These are phyloP conservation scores for Apostichopus japonicus DNA, from an alignment of 35 echinoderm and acorn worm species.

Conservation along the genomic window DNA sequence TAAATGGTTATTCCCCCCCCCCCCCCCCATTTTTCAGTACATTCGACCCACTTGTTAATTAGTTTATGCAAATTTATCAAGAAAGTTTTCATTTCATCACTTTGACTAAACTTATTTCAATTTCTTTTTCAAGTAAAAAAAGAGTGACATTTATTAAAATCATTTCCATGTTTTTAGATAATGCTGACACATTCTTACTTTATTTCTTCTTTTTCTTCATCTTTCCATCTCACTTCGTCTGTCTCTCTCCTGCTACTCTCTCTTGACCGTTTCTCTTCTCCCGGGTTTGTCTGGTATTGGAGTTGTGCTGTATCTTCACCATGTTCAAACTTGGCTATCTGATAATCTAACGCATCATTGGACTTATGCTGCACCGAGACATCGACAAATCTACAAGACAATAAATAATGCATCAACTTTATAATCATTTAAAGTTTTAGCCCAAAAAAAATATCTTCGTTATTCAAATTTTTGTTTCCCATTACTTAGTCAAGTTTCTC, in stretches of 20 bases:
- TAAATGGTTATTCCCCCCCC: background rate
- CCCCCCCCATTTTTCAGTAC: too few relatives aligned
- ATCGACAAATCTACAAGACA: conserved; percentile 1
- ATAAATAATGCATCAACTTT: background rate
- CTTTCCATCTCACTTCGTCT: background rate
- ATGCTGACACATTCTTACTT: background rate
- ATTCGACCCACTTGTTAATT: too few relatives aligned
- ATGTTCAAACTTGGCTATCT: conserved; percentile 31
- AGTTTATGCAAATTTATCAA: background rate
- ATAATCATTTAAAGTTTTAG: background rate
- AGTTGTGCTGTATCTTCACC: conserved; percentile 33
- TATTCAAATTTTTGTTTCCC: background rate
- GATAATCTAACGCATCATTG: conserved; percentile 16
- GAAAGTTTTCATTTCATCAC: background rate
- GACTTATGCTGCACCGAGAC: background rate
- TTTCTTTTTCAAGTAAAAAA: too few relatives aligned
- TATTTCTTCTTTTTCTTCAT: background rate
- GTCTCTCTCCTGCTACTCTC: background rate
- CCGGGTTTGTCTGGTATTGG: background rate
- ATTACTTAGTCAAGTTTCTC: background rate
- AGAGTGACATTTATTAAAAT: background rate
- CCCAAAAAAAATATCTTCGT: background rate
- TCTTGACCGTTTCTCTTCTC: background rate
- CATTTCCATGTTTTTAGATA: background rate
- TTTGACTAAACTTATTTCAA: background rate